Percentiles rank a stretch among this genome's conserved stretches.
phyloP scores from a whole-genome alignment of 2,797 vertebrate genomes.

The Sus cebifrons region DNA sequence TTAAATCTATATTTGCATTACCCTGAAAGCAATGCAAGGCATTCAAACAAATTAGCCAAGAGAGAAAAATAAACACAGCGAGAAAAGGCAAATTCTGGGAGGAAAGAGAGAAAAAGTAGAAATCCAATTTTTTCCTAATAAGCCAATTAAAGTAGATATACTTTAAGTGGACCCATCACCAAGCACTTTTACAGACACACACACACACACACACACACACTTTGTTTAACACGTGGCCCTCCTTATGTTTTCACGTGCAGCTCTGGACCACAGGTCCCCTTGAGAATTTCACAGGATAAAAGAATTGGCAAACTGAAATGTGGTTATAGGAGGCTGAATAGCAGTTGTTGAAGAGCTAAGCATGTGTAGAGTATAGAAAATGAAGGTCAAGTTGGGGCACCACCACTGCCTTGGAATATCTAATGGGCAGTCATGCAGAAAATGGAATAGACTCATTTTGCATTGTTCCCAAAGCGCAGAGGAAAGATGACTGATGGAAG shows the following conservation, averaged over 20 bases:
- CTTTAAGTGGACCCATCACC: not conserved
- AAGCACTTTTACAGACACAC: not conserved
- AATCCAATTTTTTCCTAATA: not conserved
- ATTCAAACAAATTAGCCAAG: not conserved
- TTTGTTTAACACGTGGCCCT: not conserved
- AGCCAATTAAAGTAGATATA: not conserved
- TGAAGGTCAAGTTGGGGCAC: constrained; percentile 44
- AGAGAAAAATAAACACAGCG: constrained; percentile 1
- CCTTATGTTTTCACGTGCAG: not conserved
- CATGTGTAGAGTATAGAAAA: constrained; percentile 30
- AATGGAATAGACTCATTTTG: constrained; percentile 58
- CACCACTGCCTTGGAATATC: not conserved
- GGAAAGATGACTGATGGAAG: not conserved
- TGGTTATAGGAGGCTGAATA: not conserved
- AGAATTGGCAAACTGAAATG: not conserved
- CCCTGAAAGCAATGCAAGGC: not conserved
- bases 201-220: not conserved
- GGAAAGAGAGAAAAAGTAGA: not conserved
- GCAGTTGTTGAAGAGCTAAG: not conserved
- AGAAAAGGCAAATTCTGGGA: not conserved
- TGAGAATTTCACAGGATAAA: constrained; percentile 22
- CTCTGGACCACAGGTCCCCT: not conserved
- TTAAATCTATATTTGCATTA: not conserved
- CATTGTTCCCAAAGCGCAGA: constrained; percentile 49
- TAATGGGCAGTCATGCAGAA: constrained; percentile 67